Evolutionary conservation across 2,888 invertebrate genomes (phyloP), one percentile per base, ranked within the genome.

Genomic region (Imbricaverruca yamaguchii): DNA sequence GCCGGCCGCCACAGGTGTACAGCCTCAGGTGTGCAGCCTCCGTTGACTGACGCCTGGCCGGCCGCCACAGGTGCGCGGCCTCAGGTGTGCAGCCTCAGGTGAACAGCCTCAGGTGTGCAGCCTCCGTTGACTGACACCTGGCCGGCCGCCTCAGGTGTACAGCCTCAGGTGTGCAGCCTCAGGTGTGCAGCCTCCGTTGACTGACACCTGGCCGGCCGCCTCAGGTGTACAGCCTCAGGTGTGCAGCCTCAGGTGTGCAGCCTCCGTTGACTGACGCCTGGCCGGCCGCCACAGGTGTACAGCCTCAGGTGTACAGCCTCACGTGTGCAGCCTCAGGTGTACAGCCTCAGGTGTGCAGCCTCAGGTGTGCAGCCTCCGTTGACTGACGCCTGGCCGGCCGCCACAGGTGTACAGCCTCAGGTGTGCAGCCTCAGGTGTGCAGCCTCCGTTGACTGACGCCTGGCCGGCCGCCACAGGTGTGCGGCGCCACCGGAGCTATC

Each of bases 401-500:
- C 12, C 6, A n/a, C 74, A 39, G 90, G 90, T 95, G 95, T 85
- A 88, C 90, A 3, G 90, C 90, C 0, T 95, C 95, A 0, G 15
- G 15, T 61, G n/a, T n/a, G 8, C 65, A n/a, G 7, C 65, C 65
- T 6, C 65, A 7, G n/a, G 65, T 67, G 65, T 23, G 61, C 61
- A 1, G 65, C 18, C 10, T 9, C 61, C 18, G 61, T 78, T 80
- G 25, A 39, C 63, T 63, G 65, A 65, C 65, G 18, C 23, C 9
- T 10, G 10, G 18, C 39, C 69, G 13, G 21, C 15, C 39, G 15
- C 13, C 8, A 21, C 74, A 39, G 90, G 90, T 95, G 95, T 85
- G 88, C 90, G 4, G 90, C 90, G 0, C 95, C 95, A 0, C 90
- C 91, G n/a, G 90, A 91, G 85, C 88, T 95, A 57, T 88, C 89